Percentiles rank a stretch among this genome's conserved stretches.
Conservation (phyloP, 2,113 vertebrate genomes). For the Glaucidium brasilianum region DNA sequence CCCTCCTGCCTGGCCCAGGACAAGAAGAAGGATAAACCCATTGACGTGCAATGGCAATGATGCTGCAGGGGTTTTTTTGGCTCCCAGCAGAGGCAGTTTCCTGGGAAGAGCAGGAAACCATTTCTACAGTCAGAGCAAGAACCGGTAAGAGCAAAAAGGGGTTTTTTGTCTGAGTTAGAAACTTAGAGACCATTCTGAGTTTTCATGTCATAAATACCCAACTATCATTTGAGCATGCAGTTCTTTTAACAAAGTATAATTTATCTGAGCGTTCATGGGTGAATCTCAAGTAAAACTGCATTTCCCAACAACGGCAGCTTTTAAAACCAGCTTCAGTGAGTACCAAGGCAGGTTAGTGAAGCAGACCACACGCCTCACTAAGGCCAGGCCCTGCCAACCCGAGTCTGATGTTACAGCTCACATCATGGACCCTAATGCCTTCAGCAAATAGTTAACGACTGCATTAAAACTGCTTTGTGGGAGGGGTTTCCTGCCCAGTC, state of each 20-base stretch:
- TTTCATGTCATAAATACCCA: background rate
- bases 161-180: background rate
- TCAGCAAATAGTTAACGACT: background rate
- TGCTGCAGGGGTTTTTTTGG: background rate
- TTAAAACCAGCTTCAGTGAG: background rate
- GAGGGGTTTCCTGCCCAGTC: background rate
- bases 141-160: background rate
- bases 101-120: background rate
- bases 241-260: background rate
- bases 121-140: background rate
- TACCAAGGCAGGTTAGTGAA: background rate
- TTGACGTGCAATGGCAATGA: background rate
- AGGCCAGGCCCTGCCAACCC: background rate
- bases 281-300: background rate
- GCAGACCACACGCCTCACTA: background rate
- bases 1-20: background rate
- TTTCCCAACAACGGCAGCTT: background rate
- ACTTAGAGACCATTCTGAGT: background rate
- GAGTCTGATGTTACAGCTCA: background rate
- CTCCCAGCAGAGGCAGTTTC: background rate
- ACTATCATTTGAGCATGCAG: background rate
- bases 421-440: accelerated
- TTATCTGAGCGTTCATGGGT: background rate
- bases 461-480: background rate
- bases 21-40: background rate